Conservation (phyloP, 1,140 invertebrate species). For the Sitodiplosis mosellana region DNA sequence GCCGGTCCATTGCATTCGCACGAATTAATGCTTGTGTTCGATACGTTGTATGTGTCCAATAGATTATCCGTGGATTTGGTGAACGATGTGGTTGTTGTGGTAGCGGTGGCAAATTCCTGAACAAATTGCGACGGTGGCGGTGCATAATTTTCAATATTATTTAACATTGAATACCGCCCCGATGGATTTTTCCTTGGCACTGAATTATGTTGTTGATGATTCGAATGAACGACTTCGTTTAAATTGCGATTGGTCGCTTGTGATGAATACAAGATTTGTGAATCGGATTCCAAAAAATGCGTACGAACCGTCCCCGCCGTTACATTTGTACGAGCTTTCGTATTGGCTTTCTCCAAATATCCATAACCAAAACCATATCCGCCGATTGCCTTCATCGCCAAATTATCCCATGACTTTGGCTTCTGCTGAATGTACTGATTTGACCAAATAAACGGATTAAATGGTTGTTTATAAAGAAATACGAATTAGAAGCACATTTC, state of each 20-base stretch:
- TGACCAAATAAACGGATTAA: no score
- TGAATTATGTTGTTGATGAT: conserved; percentile 26
- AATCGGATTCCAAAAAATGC: not conserved
- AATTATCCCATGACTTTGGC: conserved; percentile 74
- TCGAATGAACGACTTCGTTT: conserved; percentile 20
- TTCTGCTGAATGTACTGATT: conserved; percentile 39
- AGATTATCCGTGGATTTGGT: conserved; percentile 59
- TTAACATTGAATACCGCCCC: conserved; percentile 24
- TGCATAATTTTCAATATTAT: conserved; percentile 24
- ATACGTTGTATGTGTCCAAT: conserved; percentile 28
- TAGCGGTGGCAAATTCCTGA: conserved; percentile 29
- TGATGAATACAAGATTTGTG: conserved; percentile 7
- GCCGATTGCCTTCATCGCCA: conserved; percentile 62
- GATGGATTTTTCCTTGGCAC: conserved; percentile 30
- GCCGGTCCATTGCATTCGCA: not conserved
- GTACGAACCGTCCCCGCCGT: not conserved
- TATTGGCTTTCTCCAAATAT: conserved; percentile 45
- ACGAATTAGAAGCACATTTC: no score
- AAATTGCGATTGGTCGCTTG: conserved; percentile 27
- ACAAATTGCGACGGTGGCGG: conserved; percentile 26
- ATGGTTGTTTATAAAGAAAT: no score
- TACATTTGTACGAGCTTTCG: conserved; percentile 22
- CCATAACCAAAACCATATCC: conserved; percentile 72
- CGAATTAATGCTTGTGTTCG: not conserved
- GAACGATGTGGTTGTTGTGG: conserved; percentile 17